These are phyloP conservation scores for Brachirus orientalis DNA, from an alignment of 2,113 vertebrate species.

Conservation along the genomic window DNA sequence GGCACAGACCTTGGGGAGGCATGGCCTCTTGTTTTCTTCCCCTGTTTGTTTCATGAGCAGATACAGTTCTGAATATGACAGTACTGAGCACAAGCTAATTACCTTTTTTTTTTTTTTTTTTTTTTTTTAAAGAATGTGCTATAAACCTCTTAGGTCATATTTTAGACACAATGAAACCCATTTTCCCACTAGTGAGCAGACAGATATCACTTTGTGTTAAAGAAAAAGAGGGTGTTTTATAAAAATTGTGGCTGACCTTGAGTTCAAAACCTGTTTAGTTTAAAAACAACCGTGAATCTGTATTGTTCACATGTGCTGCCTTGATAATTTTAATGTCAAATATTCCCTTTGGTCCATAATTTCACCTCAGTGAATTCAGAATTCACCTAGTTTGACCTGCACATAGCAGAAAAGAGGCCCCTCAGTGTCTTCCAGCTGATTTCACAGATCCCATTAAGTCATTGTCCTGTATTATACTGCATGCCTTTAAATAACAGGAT, in stretches of 20 bases:
- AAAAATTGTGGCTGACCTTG: too few species aligned
- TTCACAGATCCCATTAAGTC: constrained; percentile 76
- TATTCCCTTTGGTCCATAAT: constrained; percentile 36
- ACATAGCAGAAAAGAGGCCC: constrained; percentile 38
- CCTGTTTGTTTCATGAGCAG: constrained; percentile 83
- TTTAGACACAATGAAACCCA: constrained; percentile 7
- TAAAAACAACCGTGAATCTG: constrained; percentile 8
- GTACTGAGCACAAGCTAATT: constrained; percentile 86
- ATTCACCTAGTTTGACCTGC: constrained; percentile 31
- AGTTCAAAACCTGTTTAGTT: constrained; percentile 18
- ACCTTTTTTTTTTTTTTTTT: constrained; percentile 43
- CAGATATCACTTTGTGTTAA: constrained; percentile 2
- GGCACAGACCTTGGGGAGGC: constrained; percentile 86
- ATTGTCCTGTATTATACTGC: constrained; percentile 75
- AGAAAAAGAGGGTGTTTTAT: background rate
- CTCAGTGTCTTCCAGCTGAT: constrained; percentile 65
- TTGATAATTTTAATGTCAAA: constrained; percentile 47
- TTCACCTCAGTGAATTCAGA: constrained; percentile 31
- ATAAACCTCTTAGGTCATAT: constrained; percentile 49
- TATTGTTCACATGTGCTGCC: constrained; percentile 24
- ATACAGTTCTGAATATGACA: constrained; percentile 84
- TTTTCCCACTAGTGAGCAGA: constrained; percentile 16
- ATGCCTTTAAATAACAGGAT: constrained; percentile 77
- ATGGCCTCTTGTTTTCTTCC: constrained; percentile 83
- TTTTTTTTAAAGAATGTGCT: constrained; percentile 39